Evolutionary conservation across 2,113 vertebrate genomes (phyloP).

Genomic region (Octodon degus): DNA sequence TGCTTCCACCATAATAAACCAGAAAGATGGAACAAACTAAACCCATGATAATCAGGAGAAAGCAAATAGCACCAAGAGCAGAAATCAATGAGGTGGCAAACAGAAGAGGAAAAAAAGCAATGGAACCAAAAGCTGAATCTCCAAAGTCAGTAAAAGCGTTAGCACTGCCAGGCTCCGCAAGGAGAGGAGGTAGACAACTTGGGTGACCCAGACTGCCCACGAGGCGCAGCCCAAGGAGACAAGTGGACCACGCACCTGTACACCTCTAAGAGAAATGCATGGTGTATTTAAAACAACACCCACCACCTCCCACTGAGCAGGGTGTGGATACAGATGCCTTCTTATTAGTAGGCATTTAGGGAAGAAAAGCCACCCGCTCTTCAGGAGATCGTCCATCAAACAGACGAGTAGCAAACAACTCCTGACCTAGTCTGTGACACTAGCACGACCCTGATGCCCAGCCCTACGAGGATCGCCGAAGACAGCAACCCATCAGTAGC

Average conservation of each 20-base stretch:
- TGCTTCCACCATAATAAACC: background rate
- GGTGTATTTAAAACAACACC: background rate
- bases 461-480: background rate
- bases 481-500: background rate
- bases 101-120: background rate
- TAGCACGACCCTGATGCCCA: background rate
- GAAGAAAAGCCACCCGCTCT: background rate
- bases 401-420: background rate
- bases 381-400: background rate
- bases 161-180: background rate
- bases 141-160: background rate
- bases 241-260: background rate
- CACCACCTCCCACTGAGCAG: background rate
- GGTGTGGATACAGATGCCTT: background rate
- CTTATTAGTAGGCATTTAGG: background rate
- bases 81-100: conserved; percentile 1
- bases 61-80: background rate
- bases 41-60: background rate
- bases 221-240: background rate
- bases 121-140: background rate
- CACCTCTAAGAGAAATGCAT: background rate
- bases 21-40: conserved; percentile 19
- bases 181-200: background rate
- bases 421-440: background rate
- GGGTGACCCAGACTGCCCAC: background rate